Conservation (phyloP, 2,797 vertebrate species). For the Allenopithecus nigroviridis region DNA sequence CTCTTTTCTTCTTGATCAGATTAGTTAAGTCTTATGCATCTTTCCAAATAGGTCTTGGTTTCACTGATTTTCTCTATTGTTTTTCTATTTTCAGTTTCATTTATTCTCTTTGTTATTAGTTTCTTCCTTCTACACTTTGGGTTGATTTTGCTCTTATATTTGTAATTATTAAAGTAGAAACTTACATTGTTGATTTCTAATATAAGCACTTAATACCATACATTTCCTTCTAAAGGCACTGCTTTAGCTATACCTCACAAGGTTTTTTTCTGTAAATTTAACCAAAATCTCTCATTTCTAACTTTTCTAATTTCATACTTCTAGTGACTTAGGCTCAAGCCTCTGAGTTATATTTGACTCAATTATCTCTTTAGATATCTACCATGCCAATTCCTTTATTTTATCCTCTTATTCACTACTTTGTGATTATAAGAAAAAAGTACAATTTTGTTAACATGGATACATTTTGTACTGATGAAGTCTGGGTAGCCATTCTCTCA, state of each 20-base stretch:
- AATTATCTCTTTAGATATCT: background rate
- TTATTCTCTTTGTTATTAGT: background rate
- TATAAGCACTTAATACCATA: background rate
- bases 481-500: background rate
- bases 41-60: constrained; percentile 20
- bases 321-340: background rate
- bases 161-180: background rate
- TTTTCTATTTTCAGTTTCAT: background rate
- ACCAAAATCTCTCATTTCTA: background rate
- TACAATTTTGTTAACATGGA: background rate
- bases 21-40: background rate
- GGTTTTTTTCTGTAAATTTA: background rate
- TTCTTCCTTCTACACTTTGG: background rate
- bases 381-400: background rate
- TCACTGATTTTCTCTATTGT: background rate
- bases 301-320: background rate
- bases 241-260: background rate
- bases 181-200: background rate
- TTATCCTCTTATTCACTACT: background rate
- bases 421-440: background rate
- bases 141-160: background rate
- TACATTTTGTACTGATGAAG: background rate
- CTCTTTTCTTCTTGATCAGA: background rate
- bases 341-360: background rate
- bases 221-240: background rate